Evolutionary conservation across 2,113 vertebrate genomes (phyloP).

Genomic region (Sinocyclocheilus anophthalmus): DNA sequence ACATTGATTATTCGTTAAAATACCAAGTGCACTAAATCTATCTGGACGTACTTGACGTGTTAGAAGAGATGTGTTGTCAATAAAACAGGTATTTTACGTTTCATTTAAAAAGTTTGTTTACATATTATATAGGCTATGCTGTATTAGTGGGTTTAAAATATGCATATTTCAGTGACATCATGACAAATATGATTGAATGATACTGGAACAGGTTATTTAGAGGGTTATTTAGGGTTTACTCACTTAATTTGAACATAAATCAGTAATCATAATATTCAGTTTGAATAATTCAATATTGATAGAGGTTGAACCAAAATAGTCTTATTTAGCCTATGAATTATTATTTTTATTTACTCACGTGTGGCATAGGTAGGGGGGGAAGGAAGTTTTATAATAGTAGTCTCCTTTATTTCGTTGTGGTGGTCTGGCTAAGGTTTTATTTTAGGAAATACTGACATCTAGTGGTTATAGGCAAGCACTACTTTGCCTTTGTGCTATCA

Average conservation of each 20-base stretch:
- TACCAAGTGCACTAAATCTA: slow-evolving; percentile 51
- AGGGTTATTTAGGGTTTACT: not conserved
- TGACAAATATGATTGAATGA: not conserved
- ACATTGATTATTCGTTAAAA: slow-evolving; percentile 65
- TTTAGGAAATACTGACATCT: slow-evolving; percentile 64
- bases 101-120: not conserved
- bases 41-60: not conserved
- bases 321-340: not conserved
- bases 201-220: not conserved
- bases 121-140: not conserved
- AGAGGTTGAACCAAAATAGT: not conserved
- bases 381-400: not conserved
- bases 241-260: not conserved
- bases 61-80: not conserved
- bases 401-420: not conserved
- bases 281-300: not conserved
- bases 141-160: not conserved
- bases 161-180: not conserved
- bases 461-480: slow-evolving; percentile 44
- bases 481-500: not conserved
- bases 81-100: not conserved
- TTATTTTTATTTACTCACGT: not conserved
- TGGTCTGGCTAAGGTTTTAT: not conserved
- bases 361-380: not conserved
- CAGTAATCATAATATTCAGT: not conserved